Evolutionary conservation across 1,140 invertebrate genomes (phyloP).

Genomic region (Aleiodes sp.): DNA sequence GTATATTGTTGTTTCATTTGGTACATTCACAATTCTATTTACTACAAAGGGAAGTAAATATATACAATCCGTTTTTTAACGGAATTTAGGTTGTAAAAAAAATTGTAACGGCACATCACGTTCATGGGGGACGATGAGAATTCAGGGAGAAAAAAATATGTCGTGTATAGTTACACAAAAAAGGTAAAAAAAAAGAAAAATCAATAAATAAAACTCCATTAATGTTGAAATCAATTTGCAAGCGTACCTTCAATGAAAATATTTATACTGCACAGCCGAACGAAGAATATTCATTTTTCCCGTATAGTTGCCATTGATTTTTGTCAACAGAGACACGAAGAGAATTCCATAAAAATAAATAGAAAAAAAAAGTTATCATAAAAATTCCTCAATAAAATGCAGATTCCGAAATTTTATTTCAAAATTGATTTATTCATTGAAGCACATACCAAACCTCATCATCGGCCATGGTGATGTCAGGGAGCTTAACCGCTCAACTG

Average conservation of each 20-base stretch:
- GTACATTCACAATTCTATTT: neutral
- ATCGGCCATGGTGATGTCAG: constrained; percentile 79
- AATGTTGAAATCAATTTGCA: neutral
- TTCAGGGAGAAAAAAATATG: constrained; percentile 6
- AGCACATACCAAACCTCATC: constrained; percentile 87
- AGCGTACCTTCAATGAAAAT: neutral
- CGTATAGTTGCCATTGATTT: neutral
- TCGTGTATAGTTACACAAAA: neutral
- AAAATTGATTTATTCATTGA: constrained; percentile 3
- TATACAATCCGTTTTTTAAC: constrained; percentile 4
- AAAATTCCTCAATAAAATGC: constrained; percentile 25
- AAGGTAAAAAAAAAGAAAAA: neutral
- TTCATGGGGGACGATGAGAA: constrained; percentile 9
- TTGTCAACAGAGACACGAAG: neutral
- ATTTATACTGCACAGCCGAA: neutral
- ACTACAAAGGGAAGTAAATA: neutral
- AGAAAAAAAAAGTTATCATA: constrained; percentile 9
- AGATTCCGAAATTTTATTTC: neutral
- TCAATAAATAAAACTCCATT: constrained; percentile 1
- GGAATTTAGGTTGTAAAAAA: neutral
- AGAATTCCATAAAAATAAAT: constrained; percentile 13
- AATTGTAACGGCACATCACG: neutral
- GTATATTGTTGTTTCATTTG: neutral
- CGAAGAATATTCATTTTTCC: neutral
- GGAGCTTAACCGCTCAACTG: constrained; percentile 59